Base-by-base conservation (phyloP, 1,140 invertebrate genomes). In the Littorina saxatilis region DNA sequence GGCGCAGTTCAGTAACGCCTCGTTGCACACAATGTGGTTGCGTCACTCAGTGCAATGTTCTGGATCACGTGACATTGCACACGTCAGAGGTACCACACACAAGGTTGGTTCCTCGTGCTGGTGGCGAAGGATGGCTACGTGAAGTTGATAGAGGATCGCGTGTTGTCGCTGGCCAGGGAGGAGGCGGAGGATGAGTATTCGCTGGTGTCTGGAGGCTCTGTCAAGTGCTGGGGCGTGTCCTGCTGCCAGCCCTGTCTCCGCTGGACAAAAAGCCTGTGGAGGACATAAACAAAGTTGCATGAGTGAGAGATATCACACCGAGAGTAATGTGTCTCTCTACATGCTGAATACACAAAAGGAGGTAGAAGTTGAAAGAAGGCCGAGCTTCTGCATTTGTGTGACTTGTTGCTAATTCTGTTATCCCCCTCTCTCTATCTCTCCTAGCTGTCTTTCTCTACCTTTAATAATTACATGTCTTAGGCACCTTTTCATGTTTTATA, bases 161-260 rank as follows among this genome's bases (percentile, higher is more conserved):
- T 81, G 32, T 70, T 43, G 47, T 86, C 80, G 52, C 80, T 83
- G 47, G 66, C 55, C 5, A 85, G 68, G 20, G 84, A 85, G 0
- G 84, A 77, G 37, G 81, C 81, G 0, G 82, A 85, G 4, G 83
- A 78, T 0, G 82, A 75, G 70, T 85, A 83, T 27, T 83, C 84
- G 73, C 84, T 85, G 75, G 76, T 75, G 66, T 81, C 82, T 5
- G 84, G 84, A 23, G 84, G 84, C 27, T 81, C 68, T 2, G 73
- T 83, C 29, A 85, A 50, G 50, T 85, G 82, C n/a, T 85, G 84
- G 13, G 84, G 84, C 15, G 79, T 79, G 52, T 86, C 82, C 27
- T 47, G 20, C 80, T 68, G 63, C 63, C 63, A 68, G 5, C 76
- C 80, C 52, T 75, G 47, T 3, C 74, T 23, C 32, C 82, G 37